Conservation (phyloP, 1,140 invertebrate genomes). For the Zeugodacus cucurbitae region DNA sequence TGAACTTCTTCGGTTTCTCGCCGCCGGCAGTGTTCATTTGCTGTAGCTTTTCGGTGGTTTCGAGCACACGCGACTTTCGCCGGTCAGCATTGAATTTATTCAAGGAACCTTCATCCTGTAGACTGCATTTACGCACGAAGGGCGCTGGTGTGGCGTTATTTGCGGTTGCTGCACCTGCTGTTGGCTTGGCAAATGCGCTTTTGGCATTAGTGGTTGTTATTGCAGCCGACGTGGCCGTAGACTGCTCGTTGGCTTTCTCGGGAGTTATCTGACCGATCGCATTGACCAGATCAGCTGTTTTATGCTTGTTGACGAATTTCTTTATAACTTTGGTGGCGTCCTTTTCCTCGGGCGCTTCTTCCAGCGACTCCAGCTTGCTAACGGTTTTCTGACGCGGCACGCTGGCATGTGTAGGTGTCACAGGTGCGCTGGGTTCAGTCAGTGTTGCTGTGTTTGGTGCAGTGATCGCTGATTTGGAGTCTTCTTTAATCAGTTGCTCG, state of each 20-base stretch:
- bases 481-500: constrained; percentile 60
- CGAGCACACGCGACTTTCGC: constrained; percentile 76
- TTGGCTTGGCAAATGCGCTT: background rate
- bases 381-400: constrained; percentile 50
- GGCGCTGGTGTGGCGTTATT: constrained; percentile 40
- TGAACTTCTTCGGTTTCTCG: constrained; percentile 80
- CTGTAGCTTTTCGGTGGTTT: constrained; percentile 78
- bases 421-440: background rate
- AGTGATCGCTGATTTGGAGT: constrained; percentile 43
- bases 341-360: constrained; percentile 57
- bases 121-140: constrained; percentile 60
- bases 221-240: background rate
- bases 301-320: constrained; percentile 63
- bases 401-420: constrained; percentile 42
- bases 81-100: constrained; percentile 66
- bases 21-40: constrained; percentile 67
- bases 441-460: constrained; percentile 16
- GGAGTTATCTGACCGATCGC: constrained; percentile 57
- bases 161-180: background rate
- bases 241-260: constrained; percentile 22
- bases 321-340: constrained; percentile 63
- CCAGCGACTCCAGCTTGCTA: constrained; percentile 56
- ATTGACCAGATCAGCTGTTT: constrained; percentile 61
- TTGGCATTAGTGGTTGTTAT: constrained; percentile 41
- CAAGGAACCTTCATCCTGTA: constrained; percentile 64